Evolutionary conservation across 1,140 invertebrate species (phyloP), one percentile per base, ranked within the genome.

Genomic region (Ruditapes philippinarum): DNA sequence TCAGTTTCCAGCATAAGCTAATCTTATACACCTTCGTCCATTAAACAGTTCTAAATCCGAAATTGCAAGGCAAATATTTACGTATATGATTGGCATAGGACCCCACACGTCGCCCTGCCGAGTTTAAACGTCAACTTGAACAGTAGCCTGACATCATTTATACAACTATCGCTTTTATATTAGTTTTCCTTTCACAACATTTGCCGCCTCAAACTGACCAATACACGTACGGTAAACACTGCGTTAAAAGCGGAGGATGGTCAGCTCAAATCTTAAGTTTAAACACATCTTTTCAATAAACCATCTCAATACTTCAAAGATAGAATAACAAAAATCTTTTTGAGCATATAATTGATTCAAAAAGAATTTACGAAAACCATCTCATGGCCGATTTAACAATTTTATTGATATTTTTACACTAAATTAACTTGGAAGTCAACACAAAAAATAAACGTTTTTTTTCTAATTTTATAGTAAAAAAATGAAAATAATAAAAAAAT

Each of bases 101-200:
- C 74, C 74, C 74, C 74, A 78, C 74, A 78, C 74, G 33, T 78
- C 31, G 74, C 74, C 42, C 42, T 49, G 45, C 74, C 31, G 2
- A 49, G 74, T 78, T 78, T 78, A 78, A 74, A 78, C 74, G 74
- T 78, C 74, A 78, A 57, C 74, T 31, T 51, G 31, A 25, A 51
- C 74, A 28, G 65, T 70, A 70, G 11, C 22, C 65, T 70, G 65
- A 70, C 65, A 70, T 36, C 33, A 14, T 70, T 70, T 17, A 14
- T 70, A 40, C 38, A 9, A 19, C 74, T 40, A 12, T 54, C 22
- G 11, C 42, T 31, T 51, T n/a, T 22, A n/a, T n/a, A n/a, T n/a
- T n/a, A n/a, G n/a, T 51, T 17, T 28, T 25, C 31, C 3, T 4
- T 78, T 9, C 36, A 49, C 28, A 57, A 28, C n/a, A 22, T 78